Evolutionary conservation across 2,113 vertebrate genomes (phyloP).

Genomic region (Amphilophus citrinellus): DNA sequence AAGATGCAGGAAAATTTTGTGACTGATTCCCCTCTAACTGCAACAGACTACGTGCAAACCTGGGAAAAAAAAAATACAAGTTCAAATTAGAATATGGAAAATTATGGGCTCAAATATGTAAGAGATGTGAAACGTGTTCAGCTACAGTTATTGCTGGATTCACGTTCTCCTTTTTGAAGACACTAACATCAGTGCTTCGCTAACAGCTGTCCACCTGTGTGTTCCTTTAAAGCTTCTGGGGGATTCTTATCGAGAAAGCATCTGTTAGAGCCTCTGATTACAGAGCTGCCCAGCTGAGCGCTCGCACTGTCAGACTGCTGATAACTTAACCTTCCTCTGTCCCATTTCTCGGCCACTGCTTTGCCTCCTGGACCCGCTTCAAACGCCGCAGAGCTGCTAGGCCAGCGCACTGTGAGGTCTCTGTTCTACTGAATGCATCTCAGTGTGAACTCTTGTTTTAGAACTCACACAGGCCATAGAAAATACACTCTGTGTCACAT

Average conservation of each 20-base stretch:
- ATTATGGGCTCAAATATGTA: not conserved
- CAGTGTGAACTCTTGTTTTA: slow-evolving; percentile 61
- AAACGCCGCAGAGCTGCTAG: slow-evolving; percentile 55
- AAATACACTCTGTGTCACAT: slow-evolving; percentile 45
- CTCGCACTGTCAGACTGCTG: slow-evolving; percentile 59
- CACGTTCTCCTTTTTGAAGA: slow-evolving; percentile 52
- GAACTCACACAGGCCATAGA: slow-evolving; percentile 59
- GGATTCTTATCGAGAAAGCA: slow-evolving; percentile 77
- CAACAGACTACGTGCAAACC: slow-evolving; percentile 33
- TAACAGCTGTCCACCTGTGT: slow-evolving; percentile 60
- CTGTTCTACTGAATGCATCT: slow-evolving; percentile 61
- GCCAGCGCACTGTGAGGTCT: slow-evolving; percentile 77
- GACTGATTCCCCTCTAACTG: slow-evolving; percentile 40
- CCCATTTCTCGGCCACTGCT: slow-evolving; percentile 29
- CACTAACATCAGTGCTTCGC: slow-evolving; percentile 22
- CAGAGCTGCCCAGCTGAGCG: slow-evolving; percentile 56
- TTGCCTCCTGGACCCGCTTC: slow-evolving; percentile 54
- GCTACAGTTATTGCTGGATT: slow-evolving; percentile 53
- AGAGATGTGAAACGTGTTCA: slow-evolving; percentile 1
- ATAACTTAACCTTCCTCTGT: slow-evolving; percentile 73
- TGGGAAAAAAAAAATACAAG: slow-evolving; percentile 2
- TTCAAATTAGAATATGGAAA: slow-evolving; percentile 2
- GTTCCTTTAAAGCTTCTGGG: slow-evolving; percentile 51
- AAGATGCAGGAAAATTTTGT: slow-evolving; percentile 28
- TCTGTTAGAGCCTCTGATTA: slow-evolving; percentile 75